Base-by-base conservation (phyloP, 2,888 invertebrate genomes). In the Pyrrhosoma nymphula region DNA sequence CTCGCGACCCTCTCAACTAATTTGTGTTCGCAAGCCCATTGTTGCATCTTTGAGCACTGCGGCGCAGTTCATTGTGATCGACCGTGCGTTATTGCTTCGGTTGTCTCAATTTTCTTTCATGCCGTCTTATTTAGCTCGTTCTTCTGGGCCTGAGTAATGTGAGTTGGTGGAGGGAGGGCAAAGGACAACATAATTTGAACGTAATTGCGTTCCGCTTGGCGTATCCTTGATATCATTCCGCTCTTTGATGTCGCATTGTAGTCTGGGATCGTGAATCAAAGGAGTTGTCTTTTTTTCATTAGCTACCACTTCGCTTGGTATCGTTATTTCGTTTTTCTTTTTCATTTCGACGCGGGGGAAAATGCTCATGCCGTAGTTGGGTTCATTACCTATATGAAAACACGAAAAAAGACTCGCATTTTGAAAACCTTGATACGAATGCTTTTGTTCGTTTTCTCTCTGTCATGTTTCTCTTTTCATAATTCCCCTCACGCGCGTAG, bases 191-290 rank as follows among this genome's bases (percentile, higher is more conserved):
- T 82, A 35, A 35, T 82, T 35, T 35, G 82, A 16, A 35, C 35
- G 35, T 82, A 82, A 82, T 82, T 82, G 82, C 82, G 82, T 82
- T 82, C 82, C 82, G 82, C 82, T 2, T 35, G 82, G 35, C 30
- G 18, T 82, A 35, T 82, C 35, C 26, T 12, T 35, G 82, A 1
- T 35, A 16, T 35, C 82, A 82, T 82, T 16, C 82, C 4, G 26
- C 12, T 16, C 4, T 82, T 82, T 82, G 82, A 82, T 82, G 82
- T 82, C 35, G 35, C 10, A 82, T 82, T 82, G 35, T 18, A 35
- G 30, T 30, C 35, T 35, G 35, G 35, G 30, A 23, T 30, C 16
- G 30, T 35, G 82, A 16, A 82, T 30, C 35, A 35, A 35, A 82
- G 35, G 23, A 16, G 14, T 82, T 69, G 26, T 8, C 26, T 35